Base-by-base conservation (phyloP, 1,140 invertebrate genomes). In the Diachasmimorpha longicaudata region DNA sequence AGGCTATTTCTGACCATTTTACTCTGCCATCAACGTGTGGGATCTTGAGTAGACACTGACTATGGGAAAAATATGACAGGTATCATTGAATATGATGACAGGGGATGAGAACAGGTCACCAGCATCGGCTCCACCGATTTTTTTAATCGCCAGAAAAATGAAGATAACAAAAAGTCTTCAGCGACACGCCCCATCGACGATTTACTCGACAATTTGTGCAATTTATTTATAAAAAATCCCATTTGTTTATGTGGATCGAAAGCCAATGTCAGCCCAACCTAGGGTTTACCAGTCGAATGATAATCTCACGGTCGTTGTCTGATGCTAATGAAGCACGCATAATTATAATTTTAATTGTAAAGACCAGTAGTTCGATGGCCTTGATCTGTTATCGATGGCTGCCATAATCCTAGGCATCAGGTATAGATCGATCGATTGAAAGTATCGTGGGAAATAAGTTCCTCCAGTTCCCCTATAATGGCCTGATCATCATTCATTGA, bases 371-470 rank as follows among this genome's bases (percentile, higher is more conserved):
- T 63, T 63, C 31, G 21, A 63, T 63, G 1, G 23, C 21, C 58
- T 63, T 63, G 58, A 63, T 63, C 19, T 14, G 58, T 11, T 4
- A 23, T 21, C n/a, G 21, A 58, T 16, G 13, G 21, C 25, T 63
- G 14, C 11, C 19, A 63, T 63, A 63, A 19, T 63, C 58, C 14
- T 63, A n/a, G 31, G 8, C 58, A 63, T 16, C 16, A 19, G 1
- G 23, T 63, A 8, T 25, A 63, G 31, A 63, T 63, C 58, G 58
- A 63, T 63, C 19, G 23, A 63, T 63, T 63, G 10, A 19, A 63
- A 63, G 19, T 63, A 63, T 63, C 58, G 58, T 63, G 58, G 58
- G 58, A 63, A 63, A 63, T 52, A 63, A 25, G 23, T 63, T 25
- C 39, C 19, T 63, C 58, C 1, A 31, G 58, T 63, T 63, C 5